These are phyloP conservation scores for Thryonomys swinderianus DNA, from an alignment of 2,113 vertebrate species.

Conservation along the genomic window DNA sequence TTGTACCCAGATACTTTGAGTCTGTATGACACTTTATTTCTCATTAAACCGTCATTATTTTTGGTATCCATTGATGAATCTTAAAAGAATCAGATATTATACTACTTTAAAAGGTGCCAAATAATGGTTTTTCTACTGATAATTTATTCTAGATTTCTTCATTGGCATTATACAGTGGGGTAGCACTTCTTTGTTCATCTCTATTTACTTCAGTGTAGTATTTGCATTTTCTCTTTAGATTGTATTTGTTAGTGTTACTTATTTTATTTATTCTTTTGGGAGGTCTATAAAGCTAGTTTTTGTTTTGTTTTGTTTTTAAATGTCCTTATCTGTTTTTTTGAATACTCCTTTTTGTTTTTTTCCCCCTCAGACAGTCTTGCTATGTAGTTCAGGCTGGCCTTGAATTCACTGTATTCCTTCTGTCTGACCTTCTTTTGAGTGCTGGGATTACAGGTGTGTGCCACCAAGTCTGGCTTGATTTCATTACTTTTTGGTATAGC, in stretches of 20 bases:
- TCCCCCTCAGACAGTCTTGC: background rate
- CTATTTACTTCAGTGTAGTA: background rate
- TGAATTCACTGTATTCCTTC: background rate
- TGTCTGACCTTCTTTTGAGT: background rate
- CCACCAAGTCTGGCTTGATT: background rate
- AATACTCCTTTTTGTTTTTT: background rate
- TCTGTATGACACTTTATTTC: background rate
- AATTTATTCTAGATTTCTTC: background rate
- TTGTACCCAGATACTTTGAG: conserved; percentile 22
- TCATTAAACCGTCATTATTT: background rate
- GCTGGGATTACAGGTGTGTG: background rate
- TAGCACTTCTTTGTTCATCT: background rate
- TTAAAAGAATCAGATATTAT: background rate
- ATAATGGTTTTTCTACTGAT: background rate
- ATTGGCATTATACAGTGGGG: background rate
- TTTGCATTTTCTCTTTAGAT: conserved; percentile 27
- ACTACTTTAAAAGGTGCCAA: background rate
- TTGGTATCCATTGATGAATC: background rate
- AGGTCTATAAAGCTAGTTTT: background rate
- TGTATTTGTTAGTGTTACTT: conserved; percentile 5
- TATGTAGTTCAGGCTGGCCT: background rate
- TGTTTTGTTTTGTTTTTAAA: background rate
- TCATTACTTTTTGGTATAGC: background rate
- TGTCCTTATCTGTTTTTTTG: background rate
- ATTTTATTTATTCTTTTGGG: conserved; percentile 26